These are phyloP conservation scores for Eupithecia pulchellata DNA, from an alignment of 2,888 invertebrate genomes.

Conservation along the genomic window DNA sequence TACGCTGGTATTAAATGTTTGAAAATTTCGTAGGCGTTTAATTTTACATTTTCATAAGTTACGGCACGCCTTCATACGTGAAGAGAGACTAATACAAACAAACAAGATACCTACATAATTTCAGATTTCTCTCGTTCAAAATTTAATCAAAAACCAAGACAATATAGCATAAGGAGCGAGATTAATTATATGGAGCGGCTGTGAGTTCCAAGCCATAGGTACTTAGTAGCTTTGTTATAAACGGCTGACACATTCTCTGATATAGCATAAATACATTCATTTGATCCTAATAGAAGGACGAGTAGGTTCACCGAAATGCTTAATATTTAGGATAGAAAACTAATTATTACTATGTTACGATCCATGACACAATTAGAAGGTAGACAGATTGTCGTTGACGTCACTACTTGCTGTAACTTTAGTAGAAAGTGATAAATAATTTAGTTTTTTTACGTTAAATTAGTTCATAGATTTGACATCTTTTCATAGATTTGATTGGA, in stretches of 20 bases:
- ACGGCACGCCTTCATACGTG: conserved; percentile 5
- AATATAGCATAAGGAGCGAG: conserved; percentile 11
- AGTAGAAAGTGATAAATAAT: too few species aligned
- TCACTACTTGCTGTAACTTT: too few species aligned
- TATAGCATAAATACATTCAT: too few species aligned
- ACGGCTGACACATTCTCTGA: neutral
- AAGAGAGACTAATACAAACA: conserved; percentile 18
- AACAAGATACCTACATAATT: conserved; percentile 25
- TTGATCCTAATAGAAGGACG: too few species aligned
- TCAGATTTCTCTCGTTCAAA: conserved; percentile 20
- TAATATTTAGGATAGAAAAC: too few species aligned
- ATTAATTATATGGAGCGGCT: conserved; percentile 16
- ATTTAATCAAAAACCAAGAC: conserved; percentile 26
- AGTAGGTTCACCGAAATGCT: too few species aligned
- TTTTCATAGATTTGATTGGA: too few species aligned
- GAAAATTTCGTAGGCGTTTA: neutral
- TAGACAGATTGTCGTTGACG: too few species aligned
- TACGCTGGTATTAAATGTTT: neutral
- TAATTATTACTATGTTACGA: too few species aligned
- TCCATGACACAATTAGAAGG: too few species aligned
- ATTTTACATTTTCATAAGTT: neutral
- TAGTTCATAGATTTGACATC: too few species aligned
- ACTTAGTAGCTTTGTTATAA: conserved; percentile 1
- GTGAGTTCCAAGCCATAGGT: neutral
- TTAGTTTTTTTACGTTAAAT: too few species aligned